Percentiles rank a stretch among this genome's conserved stretches.
These are phyloP conservation scores for Dreissena rostriformis DNA, from an alignment of 1,140 invertebrate genomes.

Conservation along the genomic window DNA sequence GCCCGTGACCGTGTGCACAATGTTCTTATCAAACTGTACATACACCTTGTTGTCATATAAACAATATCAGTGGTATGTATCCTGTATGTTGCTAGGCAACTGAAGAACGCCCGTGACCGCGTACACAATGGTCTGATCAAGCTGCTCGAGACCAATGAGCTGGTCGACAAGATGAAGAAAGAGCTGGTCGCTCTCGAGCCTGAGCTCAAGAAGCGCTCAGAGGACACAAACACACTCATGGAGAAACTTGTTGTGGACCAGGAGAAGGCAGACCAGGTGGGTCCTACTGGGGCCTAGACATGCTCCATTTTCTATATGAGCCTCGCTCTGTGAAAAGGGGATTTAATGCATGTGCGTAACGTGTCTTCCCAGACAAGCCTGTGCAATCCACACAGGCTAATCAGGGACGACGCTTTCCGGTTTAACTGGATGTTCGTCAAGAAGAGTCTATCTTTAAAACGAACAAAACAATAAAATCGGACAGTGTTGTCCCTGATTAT, in stretches of 20 bases:
- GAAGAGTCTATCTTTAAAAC: too few relatives aligned
- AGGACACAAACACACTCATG: slow-evolving; percentile 80
- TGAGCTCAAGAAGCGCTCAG: slow-evolving; percentile 80
- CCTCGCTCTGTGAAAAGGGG: too few relatives aligned
- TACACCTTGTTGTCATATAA: not conserved
- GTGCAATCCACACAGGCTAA: too few relatives aligned
- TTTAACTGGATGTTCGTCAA: too few relatives aligned
- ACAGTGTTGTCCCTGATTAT: too few relatives aligned
- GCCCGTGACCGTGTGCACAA: slow-evolving; percentile 79
- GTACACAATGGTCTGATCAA: slow-evolving; percentile 81
- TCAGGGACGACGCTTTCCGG: too few relatives aligned
- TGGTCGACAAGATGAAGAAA: slow-evolving; percentile 81
- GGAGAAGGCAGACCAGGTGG: slow-evolving; percentile 81
- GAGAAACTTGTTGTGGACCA: slow-evolving; percentile 81
- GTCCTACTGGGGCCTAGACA: slow-evolving; percentile 14
- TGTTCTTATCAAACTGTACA: slow-evolving; percentile 78
- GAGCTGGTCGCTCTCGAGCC: slow-evolving; percentile 81
- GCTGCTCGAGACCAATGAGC: slow-evolving; percentile 80
- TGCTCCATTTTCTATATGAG: too few relatives aligned
- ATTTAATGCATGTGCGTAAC: too few relatives aligned
- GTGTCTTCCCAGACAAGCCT: too few relatives aligned
- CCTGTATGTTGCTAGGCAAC: slow-evolving; percentile 64
- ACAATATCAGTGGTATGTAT: not conserved
- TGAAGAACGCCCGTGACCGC: slow-evolving; percentile 76
- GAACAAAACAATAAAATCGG: too few relatives aligned